phyloP scores from a whole-genome alignment of 2,888 invertebrate genomes.

The Siphonodentalium dalli region DNA sequence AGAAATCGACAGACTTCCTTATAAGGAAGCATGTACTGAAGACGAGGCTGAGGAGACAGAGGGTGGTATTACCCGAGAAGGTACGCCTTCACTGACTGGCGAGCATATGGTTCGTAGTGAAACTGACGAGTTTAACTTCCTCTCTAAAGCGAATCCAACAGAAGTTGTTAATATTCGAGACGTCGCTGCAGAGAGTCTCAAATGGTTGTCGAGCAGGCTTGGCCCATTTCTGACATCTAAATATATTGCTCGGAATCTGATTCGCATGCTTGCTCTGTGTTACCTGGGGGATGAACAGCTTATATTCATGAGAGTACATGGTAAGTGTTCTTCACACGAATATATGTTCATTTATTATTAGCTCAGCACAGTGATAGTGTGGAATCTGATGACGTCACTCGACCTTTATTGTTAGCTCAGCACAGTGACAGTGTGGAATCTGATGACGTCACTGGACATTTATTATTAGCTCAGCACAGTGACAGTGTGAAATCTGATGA shows the following conservation, averaged over 20 bases:
- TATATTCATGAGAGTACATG: conserved; percentile 31
- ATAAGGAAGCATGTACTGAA: conserved; percentile 5
- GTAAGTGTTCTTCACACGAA: conserved; percentile 21
- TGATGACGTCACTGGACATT: too few species aligned
- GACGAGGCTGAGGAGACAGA: too few species aligned
- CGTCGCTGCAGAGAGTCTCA: conserved; percentile 64
- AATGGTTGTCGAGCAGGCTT: conserved; percentile 90
- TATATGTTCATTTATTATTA: not conserved
- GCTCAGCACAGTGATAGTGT: not conserved
- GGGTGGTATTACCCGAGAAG: too few species aligned
- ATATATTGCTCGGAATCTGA: conserved; percentile 86
- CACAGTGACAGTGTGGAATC: too few species aligned
- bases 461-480: too few species aligned
- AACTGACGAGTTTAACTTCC: conserved; percentile 54
- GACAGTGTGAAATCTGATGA: too few species aligned
- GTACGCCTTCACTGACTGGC: too few species aligned
- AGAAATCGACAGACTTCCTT: conserved; percentile 2
- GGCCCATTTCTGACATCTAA: conserved; percentile 94
- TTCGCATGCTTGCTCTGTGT: conserved; percentile 92
- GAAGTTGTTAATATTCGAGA: conserved; percentile 58
- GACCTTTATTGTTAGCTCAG: not conserved
- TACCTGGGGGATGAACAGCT: conserved; percentile 74
- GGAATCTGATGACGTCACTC: too few species aligned
- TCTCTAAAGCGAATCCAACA: conserved; percentile 43
- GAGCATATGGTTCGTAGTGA: conserved; percentile 60